A percentile compares a stretch with the other conserved stretches of the same genome.
These are phyloP conservation scores for Nothobranchius furzeri DNA, from an alignment of 2,113 vertebrate genomes.

Conservation along the genomic window DNA sequence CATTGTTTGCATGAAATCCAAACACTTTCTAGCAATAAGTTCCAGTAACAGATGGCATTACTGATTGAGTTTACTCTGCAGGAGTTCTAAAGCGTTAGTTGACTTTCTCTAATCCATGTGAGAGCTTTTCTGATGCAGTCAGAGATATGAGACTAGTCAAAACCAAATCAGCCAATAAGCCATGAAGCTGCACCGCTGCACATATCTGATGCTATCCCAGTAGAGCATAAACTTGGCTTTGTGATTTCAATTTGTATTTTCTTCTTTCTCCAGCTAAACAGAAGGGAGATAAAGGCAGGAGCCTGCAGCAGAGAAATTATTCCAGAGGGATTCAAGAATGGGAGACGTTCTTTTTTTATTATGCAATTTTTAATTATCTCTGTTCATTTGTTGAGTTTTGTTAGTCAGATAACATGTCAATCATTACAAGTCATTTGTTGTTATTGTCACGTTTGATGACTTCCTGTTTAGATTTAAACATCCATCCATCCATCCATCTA, in stretches of 20 bases:
- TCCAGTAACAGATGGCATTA: neutral
- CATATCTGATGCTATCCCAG: slow-evolving; percentile 63
- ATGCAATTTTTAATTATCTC: neutral
- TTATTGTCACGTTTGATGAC: no score
- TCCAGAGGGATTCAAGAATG: neutral
- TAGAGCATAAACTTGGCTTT: slow-evolving; percentile 71
- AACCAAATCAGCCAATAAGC: slow-evolving; percentile 48
- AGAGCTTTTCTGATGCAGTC: slow-evolving; percentile 48
- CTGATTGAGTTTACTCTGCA: neutral
- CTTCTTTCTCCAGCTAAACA: slow-evolving; percentile 72
- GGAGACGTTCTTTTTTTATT: neutral
- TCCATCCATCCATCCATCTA: no score
- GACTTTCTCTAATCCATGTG: slow-evolving; percentile 34
- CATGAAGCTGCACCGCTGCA: slow-evolving; percentile 30
- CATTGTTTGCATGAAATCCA: no score
- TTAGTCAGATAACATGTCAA: no score
- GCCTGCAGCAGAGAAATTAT: slow-evolving; percentile 39
- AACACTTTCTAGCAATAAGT: no score
- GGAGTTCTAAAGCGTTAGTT: slow-evolving; percentile 11
- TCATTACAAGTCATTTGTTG: no score
- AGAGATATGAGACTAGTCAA: slow-evolving; percentile 44
- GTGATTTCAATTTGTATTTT: slow-evolving; percentile 72
- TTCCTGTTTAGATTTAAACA: no score
- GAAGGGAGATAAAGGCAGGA: slow-evolving; percentile 71
- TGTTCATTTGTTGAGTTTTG: neutral